These are phyloP conservation scores for Archips crataeganus DNA, from an alignment of 2,888 invertebrate genomes.

Conservation along the genomic window DNA sequence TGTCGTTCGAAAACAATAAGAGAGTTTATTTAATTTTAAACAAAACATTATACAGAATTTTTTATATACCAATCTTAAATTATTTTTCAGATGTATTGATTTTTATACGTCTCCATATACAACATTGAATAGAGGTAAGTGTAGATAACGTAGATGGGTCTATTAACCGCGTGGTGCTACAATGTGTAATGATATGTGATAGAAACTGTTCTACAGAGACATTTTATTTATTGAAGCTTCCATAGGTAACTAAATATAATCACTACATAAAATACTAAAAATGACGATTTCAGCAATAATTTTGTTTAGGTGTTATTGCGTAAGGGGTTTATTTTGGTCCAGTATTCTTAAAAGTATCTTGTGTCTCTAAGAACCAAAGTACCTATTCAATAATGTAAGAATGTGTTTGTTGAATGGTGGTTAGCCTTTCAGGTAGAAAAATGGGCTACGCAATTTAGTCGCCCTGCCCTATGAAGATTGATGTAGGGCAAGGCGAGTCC, in stretches of 20 bases:
- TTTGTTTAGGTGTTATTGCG: conserved; percentile 70
- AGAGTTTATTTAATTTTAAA: conserved; percentile 85
- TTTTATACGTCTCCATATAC: conserved; percentile 85
- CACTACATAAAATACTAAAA: conserved; percentile 69
- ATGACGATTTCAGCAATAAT: conserved; percentile 73
- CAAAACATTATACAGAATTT: conserved; percentile 81
- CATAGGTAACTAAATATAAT: conserved; percentile 78
- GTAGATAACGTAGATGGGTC: conserved; percentile 81
- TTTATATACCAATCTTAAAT: conserved; percentile 83
- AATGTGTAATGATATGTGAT: conserved; percentile 85
- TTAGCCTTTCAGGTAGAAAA: conserved; percentile 42
- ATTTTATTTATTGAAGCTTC: conserved; percentile 84
- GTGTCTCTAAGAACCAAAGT: conserved; percentile 72
- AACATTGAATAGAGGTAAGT: conserved; percentile 83
- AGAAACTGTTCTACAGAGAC: conserved; percentile 84
- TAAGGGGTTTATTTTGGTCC: conserved; percentile 67
- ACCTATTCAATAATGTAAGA: conserved; percentile 57
- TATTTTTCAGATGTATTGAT: conserved; percentile 85
- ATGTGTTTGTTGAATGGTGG: conserved; percentile 59
- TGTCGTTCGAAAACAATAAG: conserved; percentile 75
- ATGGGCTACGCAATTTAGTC: conserved; percentile 44
- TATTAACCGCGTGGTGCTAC: conserved; percentile 85
- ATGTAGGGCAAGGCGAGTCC: conserved; percentile 29
- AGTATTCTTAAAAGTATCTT: conserved; percentile 54
- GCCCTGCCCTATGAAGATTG: conserved; percentile 41